A percentile compares a stretch with the other conserved stretches of the same genome.
phyloP scores from a whole-genome alignment of 2,113 vertebrate species.

The Pyrgilauda ruficollis region DNA sequence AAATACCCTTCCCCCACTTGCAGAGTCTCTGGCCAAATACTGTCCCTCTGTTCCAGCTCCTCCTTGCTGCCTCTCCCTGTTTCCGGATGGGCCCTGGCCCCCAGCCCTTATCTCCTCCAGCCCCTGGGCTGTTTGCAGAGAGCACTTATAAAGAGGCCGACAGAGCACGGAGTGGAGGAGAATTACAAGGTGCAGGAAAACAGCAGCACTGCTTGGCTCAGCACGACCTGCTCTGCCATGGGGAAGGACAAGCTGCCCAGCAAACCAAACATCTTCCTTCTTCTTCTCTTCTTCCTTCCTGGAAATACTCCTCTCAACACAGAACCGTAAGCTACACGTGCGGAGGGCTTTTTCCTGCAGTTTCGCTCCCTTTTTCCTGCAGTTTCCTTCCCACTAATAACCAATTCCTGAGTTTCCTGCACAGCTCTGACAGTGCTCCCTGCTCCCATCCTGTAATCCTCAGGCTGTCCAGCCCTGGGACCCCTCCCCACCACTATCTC shows the following conservation, averaged over 20 bases:
- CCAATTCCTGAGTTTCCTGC: background rate
- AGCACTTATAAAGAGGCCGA: constrained; percentile 41
- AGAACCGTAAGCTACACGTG: constrained; percentile 32
- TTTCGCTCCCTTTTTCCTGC: no score
- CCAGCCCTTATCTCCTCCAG: constrained; percentile 56
- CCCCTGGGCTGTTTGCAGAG: constrained; percentile 40
- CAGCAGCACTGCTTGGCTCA: background rate
- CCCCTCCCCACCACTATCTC: background rate
- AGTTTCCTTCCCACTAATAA: background rate
- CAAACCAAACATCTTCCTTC: constrained; percentile 25
- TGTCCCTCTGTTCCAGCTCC: constrained; percentile 39
- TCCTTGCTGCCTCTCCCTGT: background rate
- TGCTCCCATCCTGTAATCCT: background rate
- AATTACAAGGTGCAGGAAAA: constrained; percentile 30
- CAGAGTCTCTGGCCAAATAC: background rate
- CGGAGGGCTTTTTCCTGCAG: no score
- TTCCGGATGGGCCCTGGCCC: constrained; percentile 49
- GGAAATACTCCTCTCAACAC: background rate
- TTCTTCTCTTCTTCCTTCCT: constrained; percentile 39
- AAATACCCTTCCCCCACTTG: constrained; percentile 19
- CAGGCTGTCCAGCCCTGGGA: background rate
- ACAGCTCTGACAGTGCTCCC: background rate
- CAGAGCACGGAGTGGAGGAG: background rate
- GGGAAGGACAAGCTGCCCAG: constrained; percentile 1
- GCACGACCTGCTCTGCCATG: background rate